Percentiles rank a stretch among this genome's conserved stretches.
Conservation (phyloP, 2,797 vertebrate species). For the Molossus molossus region DNA sequence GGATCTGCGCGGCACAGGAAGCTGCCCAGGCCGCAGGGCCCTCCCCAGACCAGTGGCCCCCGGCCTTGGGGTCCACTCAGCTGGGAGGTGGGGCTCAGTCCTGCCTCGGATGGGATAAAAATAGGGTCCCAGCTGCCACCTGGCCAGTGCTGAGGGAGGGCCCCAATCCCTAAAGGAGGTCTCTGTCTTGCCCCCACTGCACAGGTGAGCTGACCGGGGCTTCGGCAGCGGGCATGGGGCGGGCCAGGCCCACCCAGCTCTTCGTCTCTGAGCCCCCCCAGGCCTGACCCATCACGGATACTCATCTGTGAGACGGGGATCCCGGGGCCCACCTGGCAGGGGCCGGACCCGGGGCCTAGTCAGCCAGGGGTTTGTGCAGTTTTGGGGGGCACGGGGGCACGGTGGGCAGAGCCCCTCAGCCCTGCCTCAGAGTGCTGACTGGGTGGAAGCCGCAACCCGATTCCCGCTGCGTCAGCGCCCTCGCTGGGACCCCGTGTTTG, state of each 20-base stretch:
- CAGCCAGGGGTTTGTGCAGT: background rate
- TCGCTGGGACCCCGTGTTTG: background rate
- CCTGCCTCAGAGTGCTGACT: background rate
- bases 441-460: background rate
- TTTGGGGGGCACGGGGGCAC: background rate
- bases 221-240: background rate
- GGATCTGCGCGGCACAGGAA: background rate
- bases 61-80: background rate
- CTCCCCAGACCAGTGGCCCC: background rate
- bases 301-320: background rate
- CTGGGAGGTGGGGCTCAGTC: background rate
- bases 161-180: background rate
- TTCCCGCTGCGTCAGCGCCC: constrained; percentile 40
- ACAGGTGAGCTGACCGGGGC: background rate
- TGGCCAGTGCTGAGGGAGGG: background rate
- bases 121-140: background rate
- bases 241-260: no score
- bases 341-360: background rate
- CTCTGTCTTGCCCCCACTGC: background rate
- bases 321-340: background rate
- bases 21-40: background rate
- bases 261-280: background rate
- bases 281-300: background rate
- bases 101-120: background rate
- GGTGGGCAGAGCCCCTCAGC: background rate